Evolutionary conservation across 2,888 invertebrate species (phyloP).

Genomic region (Dendrolimus pini): DNA sequence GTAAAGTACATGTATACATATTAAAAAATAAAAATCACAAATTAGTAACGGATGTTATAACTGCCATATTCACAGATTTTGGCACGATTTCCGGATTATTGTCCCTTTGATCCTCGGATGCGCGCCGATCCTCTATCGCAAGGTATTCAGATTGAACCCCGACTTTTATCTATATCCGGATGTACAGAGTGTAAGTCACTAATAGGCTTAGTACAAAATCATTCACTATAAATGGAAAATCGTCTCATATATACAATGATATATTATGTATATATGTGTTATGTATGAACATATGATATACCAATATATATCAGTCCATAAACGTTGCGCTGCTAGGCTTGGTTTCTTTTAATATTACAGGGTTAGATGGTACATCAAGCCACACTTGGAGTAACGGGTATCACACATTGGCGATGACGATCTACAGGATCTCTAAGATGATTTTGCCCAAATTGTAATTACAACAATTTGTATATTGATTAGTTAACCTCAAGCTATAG

Average conservation of each 20-base stretch:
- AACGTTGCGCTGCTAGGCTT: no score
- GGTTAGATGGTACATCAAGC: no score
- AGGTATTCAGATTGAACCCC: neutral
- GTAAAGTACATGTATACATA: neutral
- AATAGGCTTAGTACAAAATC: neutral
- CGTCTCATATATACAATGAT: neutral
- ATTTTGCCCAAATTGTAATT: no score
- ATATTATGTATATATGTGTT: neutral
- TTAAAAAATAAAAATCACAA: neutral
- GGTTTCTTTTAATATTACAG: no score
- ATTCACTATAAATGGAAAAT: neutral
- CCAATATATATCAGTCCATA: no score
- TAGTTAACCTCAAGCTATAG: no score
- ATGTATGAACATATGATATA: neutral
- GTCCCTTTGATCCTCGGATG: neutral
- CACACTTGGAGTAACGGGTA: no score
- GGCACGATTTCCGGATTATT: constrained; percentile 4
- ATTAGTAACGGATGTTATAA: neutral
- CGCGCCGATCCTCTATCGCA: neutral
- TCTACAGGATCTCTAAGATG: no score
- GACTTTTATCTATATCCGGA: neutral
- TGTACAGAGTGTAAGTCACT: neutral
- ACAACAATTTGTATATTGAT: no score
- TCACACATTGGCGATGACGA: no score
- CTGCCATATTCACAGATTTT: neutral